Evolutionary conservation across 2,797 vertebrate species (phyloP), one percentile per base, ranked within the genome.

Genomic region (Semotilus atromaculatus): DNA sequence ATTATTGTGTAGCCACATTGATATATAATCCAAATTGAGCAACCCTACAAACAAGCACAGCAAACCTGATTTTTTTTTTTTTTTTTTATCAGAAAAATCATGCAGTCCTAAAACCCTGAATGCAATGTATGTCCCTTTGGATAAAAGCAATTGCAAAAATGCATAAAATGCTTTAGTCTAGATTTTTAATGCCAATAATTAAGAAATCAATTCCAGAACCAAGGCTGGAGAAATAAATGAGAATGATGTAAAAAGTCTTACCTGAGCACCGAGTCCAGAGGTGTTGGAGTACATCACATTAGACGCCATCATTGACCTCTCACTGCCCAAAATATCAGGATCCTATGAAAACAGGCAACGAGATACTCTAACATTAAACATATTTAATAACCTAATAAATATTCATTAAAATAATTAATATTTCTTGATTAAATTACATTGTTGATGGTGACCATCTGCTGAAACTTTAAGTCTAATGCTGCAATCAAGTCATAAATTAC

Each of bases 241-340:
- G 5, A 43, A 11, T 6, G 13, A 60, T 60, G 21, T 45, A 62
- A 10, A 48, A 31, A 45, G 34, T n/a, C 85, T 74, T 21, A 88
- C 85, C 85, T 88, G 83, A 76, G 84, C 38, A 23, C 43, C 38
- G 5, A 62, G 71, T 48, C 48, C 26, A 77, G 53, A 76, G 88
- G 38, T 83, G 88, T 72, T 87, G 5, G 80, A 58, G 77, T 85
- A 87, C 71, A 85, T 51, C 36, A 77, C 81, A 51, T 85, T 81
- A 31, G 87, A 70, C 9, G 5, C 16, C 75, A 78, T 51, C 62
- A 80, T 13, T 51, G 78, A 51, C 62, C 60, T 21, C 23, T 40
- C 79, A 40, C 1, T 70, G 31, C 13, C 60, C 40, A 80, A 48
- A 67, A 21, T 40, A 70, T 13, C 34, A 70, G 66, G 23, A 70